Percentiles rank a stretch among this genome's conserved stretches.
These are phyloP conservation scores for Hemichromis elongatus DNA, from an alignment of 2,113 vertebrate genomes.

Conservation along the genomic window DNA sequence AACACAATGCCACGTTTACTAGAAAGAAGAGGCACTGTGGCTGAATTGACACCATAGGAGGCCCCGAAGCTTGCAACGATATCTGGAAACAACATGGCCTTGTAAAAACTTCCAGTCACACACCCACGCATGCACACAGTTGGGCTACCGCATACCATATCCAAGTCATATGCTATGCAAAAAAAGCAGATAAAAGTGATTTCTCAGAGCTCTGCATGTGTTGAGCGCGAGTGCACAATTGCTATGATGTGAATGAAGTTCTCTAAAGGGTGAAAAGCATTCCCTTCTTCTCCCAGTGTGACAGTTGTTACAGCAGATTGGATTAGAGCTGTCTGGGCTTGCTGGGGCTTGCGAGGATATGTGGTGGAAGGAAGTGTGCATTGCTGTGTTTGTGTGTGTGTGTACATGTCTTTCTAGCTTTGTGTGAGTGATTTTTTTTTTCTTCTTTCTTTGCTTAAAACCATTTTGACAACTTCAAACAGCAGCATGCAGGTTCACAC, in stretches of 20 bases:
- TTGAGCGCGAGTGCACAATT: not conserved
- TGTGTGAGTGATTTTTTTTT: not conserved
- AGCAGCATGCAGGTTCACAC: not conserved
- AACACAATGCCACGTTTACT: not conserved
- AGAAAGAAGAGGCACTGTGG: not conserved
- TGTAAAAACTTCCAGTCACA: not conserved
- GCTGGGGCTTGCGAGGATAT: conserved; percentile 40
- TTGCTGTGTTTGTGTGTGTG: not conserved
- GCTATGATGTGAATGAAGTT: not conserved
- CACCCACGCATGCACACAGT: not conserved
- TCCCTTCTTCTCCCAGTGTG: conserved; percentile 6
- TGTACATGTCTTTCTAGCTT: not conserved
- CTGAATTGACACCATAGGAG: not conserved
- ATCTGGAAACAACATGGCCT: not conserved
- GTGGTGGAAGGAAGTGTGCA: conserved; percentile 28
- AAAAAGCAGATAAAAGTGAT: not conserved
- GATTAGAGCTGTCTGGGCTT: conserved; percentile 45
- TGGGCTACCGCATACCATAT: not conserved
- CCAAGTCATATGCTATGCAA: not conserved
- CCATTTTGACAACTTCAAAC: not conserved
- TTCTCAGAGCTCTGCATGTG: not conserved
- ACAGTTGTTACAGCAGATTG: conserved; percentile 58
- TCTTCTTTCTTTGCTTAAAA: not conserved
- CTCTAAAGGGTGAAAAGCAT: not conserved
- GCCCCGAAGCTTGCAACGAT: not conserved